Base-by-base conservation (phyloP, 2,113 vertebrate genomes). In the Haliaeetus leucogaster region DNA sequence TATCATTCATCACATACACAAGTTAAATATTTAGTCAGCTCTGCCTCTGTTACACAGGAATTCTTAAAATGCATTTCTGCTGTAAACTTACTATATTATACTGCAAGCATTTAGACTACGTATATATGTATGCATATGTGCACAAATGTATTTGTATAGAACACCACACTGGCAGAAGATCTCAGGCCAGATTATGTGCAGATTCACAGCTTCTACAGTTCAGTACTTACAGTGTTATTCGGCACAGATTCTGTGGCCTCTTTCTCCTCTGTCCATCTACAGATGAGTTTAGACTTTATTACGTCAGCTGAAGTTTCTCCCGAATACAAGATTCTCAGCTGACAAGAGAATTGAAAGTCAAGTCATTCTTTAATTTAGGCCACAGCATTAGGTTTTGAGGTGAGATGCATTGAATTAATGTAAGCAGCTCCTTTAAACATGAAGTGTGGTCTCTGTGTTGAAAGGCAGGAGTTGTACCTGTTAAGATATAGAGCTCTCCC, bases 11-110 rank as follows among this genome's bases (percentile, higher is more conserved):
- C 70, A 84, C 43, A 85, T 59, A 61, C 7, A 63, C 43, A 96
- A 90, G 52, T 73, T 89, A 90, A 96, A 80, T 89, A 94, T 90
- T 93, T 83, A 93, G 59, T 76, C 62, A 89, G 62, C 58, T 96
- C 88, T 91, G 29, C 42, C 45, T 92, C 45, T 48, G 43, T 78
- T 96, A 73, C n/a, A 67, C 14, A 89, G 32, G 72, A 92, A 92
- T 90, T 77, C 65, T 66, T 86, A 42, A 89, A 96, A 79, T 3
- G 58, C 18, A 38, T 86, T 96, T 83, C 63, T 89, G 6, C 13
- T 50, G 10, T 71, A 81, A 92, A 76, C 13, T 85, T 81, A 40
- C 11, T 52, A 2, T 16, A 11, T n/a, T 40, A 62, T 55, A 40
- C 16, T 34, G 8, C 68, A 82, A 63, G 25, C 7, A 52, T 87